Conservation (phyloP, 2,113 vertebrate species). For the Cygnus buccinator region DNA sequence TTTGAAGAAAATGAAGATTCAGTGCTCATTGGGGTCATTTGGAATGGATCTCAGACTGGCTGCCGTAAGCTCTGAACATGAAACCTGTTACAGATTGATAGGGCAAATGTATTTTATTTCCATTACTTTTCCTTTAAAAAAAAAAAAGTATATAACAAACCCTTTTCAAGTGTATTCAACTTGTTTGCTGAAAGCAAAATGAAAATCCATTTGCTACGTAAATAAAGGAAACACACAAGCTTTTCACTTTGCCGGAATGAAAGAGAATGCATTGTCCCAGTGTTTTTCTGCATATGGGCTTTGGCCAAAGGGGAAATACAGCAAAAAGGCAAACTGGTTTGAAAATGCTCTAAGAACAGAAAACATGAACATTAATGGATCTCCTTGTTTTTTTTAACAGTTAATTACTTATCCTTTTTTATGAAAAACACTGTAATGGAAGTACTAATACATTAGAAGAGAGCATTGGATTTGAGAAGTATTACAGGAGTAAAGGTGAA, state of each 20-base stretch:
- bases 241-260: background rate
- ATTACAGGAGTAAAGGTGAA: background rate
- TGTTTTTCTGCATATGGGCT: background rate
- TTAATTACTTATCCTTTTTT: background rate
- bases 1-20: background rate
- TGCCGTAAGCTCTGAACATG: background rate
- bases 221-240: background rate
- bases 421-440: background rate
- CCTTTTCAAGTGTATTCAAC: background rate
- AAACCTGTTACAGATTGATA: background rate
- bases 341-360: background rate
- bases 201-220: background rate
- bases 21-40: background rate
- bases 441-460: background rate
- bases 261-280: background rate
- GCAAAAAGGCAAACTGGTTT: background rate
- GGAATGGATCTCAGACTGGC: background rate
- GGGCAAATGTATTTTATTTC: background rate
- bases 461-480: background rate
- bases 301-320: background rate
- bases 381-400: background rate
- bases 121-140: background rate
- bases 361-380: background rate
- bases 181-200: slow-evolving; percentile 1
- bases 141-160: background rate